Conservation (phyloP, 2,888 invertebrate genomes). For the Trichacis sp. region DNA sequence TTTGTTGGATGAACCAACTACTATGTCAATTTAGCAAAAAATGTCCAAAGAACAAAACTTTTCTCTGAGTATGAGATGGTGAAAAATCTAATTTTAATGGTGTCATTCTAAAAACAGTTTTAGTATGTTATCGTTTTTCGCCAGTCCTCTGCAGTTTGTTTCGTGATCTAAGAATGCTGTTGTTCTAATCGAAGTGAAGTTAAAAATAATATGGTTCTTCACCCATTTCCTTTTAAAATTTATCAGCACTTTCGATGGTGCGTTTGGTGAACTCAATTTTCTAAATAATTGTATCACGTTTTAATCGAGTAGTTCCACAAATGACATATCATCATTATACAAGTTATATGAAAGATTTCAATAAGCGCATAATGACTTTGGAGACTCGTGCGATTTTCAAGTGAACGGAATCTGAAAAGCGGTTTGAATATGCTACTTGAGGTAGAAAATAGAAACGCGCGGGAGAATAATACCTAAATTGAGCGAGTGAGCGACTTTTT, state of each 20-base stretch:
- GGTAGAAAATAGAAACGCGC: constrained; percentile 16
- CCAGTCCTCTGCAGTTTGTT: no score
- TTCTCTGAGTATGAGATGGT: no score
- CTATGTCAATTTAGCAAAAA: no score
- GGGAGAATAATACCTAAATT: constrained; percentile 1
- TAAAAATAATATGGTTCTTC: no score
- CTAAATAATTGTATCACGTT: not conserved
- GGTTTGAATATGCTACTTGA: not conserved
- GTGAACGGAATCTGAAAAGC: not conserved
- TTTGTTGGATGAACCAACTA: no score
- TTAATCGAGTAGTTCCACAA: not conserved
- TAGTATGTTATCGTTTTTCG: no score
- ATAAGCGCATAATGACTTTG: not conserved
- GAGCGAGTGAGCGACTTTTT: not conserved
- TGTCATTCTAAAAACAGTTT: no score
- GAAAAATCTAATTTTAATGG: no score
- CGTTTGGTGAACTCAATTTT: not conserved
- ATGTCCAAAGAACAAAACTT: no score
- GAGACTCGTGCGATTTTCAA: not conserved
- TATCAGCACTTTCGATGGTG: not conserved
- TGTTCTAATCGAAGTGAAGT: no score
- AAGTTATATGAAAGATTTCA: not conserved
- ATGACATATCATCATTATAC: not conserved
- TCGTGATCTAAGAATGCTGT: no score
- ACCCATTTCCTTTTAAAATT: no score